A percentile compares a stretch with the other conserved stretches of the same genome.
Evolutionary conservation across 2,888 invertebrate species (phyloP).

Genomic region (Pandemis cinnamomeana): DNA sequence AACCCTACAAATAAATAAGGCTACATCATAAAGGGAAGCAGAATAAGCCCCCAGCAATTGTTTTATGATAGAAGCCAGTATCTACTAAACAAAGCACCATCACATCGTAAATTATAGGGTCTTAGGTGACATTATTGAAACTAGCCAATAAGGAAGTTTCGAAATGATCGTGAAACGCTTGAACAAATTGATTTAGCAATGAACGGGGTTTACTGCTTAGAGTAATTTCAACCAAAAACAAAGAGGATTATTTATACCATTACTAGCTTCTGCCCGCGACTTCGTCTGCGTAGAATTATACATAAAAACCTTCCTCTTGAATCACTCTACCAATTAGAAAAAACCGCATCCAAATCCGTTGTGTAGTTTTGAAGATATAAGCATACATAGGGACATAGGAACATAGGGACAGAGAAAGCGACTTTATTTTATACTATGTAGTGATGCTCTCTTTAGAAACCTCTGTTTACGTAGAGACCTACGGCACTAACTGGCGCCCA

Average conservation of each 20-base stretch:
- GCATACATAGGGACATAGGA: no score
- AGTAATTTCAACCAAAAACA: not conserved
- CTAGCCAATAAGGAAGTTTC: constrained; percentile 15
- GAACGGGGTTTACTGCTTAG: not conserved
- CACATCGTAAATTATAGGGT: constrained; percentile 24
- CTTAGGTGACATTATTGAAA: constrained; percentile 14
- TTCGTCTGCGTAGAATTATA: no score
- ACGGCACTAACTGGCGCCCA: not conserved
- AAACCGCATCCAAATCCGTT: no score
- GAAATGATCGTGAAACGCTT: not conserved
- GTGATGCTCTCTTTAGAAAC: not conserved
- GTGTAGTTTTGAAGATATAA: no score
- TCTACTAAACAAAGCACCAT: constrained; percentile 18
- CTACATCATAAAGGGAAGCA: no score
- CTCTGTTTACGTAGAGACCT: not conserved
- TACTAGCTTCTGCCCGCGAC: no score
- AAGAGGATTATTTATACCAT: not conserved
- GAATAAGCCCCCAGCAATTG: not conserved
- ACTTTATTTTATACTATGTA: no score
- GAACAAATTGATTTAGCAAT: constrained; percentile 6
- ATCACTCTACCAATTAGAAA: no score
- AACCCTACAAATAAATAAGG: no score
- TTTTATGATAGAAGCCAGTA: not conserved
- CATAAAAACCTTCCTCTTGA: no score
- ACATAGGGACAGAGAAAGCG: no score